Evolutionary conservation across 1,140 invertebrate species (phyloP).

Genomic region (Drosophila pseudoananassae): DNA sequence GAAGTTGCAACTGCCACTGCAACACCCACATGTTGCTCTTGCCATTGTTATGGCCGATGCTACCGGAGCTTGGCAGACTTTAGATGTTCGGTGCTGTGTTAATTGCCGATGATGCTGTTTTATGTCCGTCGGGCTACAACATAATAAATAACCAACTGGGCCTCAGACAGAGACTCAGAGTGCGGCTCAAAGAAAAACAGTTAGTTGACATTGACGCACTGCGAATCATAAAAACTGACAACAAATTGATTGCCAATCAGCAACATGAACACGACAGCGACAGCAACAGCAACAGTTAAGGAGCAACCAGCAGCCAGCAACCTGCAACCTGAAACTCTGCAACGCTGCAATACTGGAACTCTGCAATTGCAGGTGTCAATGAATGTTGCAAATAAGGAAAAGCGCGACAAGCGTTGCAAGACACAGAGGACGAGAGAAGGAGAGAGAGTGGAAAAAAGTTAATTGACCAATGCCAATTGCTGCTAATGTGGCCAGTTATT

Average conservation of each 20-base stretch:
- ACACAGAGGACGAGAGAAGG: conserved; percentile 12
- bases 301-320: conserved; percentile 6
- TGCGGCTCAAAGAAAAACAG: conserved; percentile 50
- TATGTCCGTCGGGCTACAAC: conserved; percentile 50
- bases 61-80: conserved; percentile 14
- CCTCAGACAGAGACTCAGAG: conserved; percentile 5
- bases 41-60: conserved; percentile 31
- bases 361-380: conserved; percentile 76
- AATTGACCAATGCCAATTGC: conserved; percentile 80
- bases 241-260: conserved; percentile 82
- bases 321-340: conserved; percentile 8
- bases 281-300: conserved; percentile 17
- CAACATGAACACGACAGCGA: conserved; percentile 80
- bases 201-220: conserved; percentile 76
- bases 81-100: conserved; percentile 24
- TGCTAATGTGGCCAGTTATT: conserved; percentile 82
- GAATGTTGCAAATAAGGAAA: conserved; percentile 79
- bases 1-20: conserved; percentile 16
- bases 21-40: conserved; percentile 54
- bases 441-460: conserved; percentile 60
- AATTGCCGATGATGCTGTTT: conserved; percentile 35
- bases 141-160: conserved; percentile 63
- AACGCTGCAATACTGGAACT: conserved; percentile 31
- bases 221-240: conserved; percentile 82
- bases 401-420: conserved; percentile 61